These are phyloP conservation scores for Volucella inanis DNA, from an alignment of 2,888 invertebrate species.

Conservation along the genomic window DNA sequence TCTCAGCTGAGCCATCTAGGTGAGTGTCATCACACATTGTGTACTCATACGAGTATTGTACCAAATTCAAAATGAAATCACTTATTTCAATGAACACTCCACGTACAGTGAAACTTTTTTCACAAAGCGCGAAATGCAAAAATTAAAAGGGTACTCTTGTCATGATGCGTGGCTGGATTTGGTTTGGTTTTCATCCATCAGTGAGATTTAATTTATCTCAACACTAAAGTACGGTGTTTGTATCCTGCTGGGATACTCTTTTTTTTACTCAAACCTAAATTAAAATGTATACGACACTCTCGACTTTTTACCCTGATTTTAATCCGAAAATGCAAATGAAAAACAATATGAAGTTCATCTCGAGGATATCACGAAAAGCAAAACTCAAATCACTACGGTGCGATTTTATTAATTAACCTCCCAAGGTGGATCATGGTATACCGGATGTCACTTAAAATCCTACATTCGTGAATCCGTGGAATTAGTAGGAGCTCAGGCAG, in stretches of 20 bases:
- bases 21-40: too few relatives aligned
- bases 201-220: too few relatives aligned
- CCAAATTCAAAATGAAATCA: too few relatives aligned
- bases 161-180: too few relatives aligned
- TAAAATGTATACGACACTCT: not conserved
- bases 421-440: constrained; percentile 1
- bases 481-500: constrained; percentile 17
- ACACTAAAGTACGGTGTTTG: too few relatives aligned
- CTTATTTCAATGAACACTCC: too few relatives aligned
- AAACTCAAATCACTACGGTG: constrained; percentile 8
- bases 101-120: too few relatives aligned
- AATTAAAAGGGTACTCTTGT: too few relatives aligned
- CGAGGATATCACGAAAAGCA: not conserved
- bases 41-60: too few relatives aligned
- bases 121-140: too few relatives aligned
- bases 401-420: constrained; percentile 36
- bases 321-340: not conserved
- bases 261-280: not conserved
- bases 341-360: constrained; percentile 12
- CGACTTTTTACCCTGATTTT: not conserved
- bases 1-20: too few relatives aligned
- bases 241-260: not conserved
- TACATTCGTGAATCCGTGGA: not conserved
- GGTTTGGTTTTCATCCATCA: too few relatives aligned
- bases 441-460: constrained; percentile 24